Percentiles rank a stretch among this genome's conserved stretches.
These are phyloP conservation scores for Drosophila sulfurigaster DNA, from an alignment of 1,140 invertebrate species.

Conservation along the genomic window DNA sequence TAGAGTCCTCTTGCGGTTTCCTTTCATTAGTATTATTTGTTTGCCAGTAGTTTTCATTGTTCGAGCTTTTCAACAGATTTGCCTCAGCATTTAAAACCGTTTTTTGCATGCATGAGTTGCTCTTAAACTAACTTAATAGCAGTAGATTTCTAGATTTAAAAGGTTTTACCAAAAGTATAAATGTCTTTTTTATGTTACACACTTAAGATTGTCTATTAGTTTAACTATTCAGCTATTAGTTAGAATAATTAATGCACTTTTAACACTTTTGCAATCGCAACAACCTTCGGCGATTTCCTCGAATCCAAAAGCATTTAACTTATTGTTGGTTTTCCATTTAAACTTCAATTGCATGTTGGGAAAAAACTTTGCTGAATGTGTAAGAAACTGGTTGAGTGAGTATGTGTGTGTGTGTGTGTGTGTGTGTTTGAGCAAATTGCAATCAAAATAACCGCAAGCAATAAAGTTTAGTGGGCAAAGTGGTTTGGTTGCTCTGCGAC, in stretches of 20 bases:
- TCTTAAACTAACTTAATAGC: not conserved
- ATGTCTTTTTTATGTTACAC: no score
- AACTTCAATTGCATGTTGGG: conserved; percentile 61
- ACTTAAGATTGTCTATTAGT: no score
- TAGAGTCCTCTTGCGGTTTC: conserved; percentile 17
- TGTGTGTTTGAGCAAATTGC: conserved; percentile 64
- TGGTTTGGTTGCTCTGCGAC: conserved; percentile 45
- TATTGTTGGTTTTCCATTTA: conserved; percentile 61
- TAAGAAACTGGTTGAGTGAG: not conserved
- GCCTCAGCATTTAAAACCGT: not conserved
- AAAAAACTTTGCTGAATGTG: conserved; percentile 39
- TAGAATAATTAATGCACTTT: conserved; percentile 3
- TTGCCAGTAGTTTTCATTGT: not conserved
- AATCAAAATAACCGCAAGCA: conserved; percentile 77
- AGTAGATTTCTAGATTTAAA: no score
- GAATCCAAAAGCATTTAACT: conserved; percentile 51
- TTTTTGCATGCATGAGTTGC: not conserved
- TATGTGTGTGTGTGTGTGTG: conserved; percentile 42
- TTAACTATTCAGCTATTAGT: not conserved
- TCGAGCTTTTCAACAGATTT: not conserved
- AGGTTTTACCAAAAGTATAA: no score
- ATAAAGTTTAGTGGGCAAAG: conserved; percentile 60
- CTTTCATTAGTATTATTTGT: conserved; percentile 9
- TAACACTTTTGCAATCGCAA: not conserved
- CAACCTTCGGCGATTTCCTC: not conserved